Evolutionary conservation across 2,797 vertebrate species (phyloP), one percentile per base, ranked within the genome.

Genomic region (Sebastes baramenuke): DNA sequence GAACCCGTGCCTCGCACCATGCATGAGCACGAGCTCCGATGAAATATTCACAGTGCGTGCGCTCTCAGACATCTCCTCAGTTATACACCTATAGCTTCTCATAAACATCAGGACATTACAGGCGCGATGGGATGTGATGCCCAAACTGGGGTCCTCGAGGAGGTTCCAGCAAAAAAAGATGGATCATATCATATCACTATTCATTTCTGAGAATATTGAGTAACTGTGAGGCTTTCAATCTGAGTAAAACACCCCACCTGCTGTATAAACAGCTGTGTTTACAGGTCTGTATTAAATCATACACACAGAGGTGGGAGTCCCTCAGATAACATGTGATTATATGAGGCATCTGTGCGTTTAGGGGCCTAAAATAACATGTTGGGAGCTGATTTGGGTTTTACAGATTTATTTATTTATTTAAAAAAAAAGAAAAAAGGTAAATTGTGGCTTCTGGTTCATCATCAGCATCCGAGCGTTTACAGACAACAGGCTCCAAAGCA

Each of bases 21-120:
- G 81, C 85, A 74, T 84, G 88, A 67, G 93, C 92, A 89, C 86
- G 88, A 94, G 94, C 93, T 87, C 80, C 87, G 86, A 92, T 95
- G 85, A 95, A 94, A 95, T 95, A 94, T 93, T 95, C 94, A 92
- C 93, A 75, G 89, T 92, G 95, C 92, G 88, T 93, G 92, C 88
- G 87, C 85, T 88, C 87, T 80, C 82, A 54, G 83, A 72, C 80
- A 61, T 72, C 82, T 74, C 75, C 55, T 80, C 70, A 72, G 62
- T 42, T 29, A 89, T 66, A 85, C 80, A 76, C 69, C 79, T 90
- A 85, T 77, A 87, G 86, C 10, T 71, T 77, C 67, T 62, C 82
- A 79, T 42, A 79, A 71, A 32, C 36, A 62, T 42, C 58, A 12
- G 36, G 77, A 77, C 71, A 77, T 71, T 62, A 69, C 67, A 72